phyloP scores from a whole-genome alignment of 2,113 vertebrate genomes.

The Nycticebus coucang region DNA sequence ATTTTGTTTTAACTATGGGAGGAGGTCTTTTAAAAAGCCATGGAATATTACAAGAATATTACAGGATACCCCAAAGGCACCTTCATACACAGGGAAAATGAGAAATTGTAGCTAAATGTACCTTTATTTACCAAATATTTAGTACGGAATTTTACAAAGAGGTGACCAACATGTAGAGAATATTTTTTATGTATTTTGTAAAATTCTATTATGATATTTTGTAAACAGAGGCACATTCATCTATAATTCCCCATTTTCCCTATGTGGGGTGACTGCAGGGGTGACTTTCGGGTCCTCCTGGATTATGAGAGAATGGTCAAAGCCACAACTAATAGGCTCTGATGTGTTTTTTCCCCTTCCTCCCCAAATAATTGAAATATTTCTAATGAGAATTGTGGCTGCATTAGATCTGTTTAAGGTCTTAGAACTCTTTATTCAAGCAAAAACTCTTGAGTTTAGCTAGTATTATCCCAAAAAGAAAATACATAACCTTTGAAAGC shows the following conservation, averaged over 20 bases:
- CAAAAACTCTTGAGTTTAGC: not conserved
- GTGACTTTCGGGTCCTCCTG: no score
- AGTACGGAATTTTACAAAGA: no score
- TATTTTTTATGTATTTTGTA: no score
- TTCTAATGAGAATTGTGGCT: not conserved
- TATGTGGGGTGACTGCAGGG: no score
- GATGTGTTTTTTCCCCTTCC: not conserved
- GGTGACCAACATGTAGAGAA: no score
- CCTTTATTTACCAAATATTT: no score
- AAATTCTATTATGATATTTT: no score
- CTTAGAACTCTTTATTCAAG: not conserved
- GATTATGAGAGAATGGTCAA: not conserved
- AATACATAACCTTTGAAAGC: conserved; percentile 16
- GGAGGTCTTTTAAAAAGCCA: not conserved
- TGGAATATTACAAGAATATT: not conserved
- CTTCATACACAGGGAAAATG: no score
- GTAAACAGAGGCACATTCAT: no score
- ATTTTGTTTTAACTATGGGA: conserved; percentile 19
- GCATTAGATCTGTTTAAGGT: not conserved
- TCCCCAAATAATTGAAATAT: not conserved
- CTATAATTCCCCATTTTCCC: no score
- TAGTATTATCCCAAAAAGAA: conserved; percentile 36
- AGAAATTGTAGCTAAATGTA: no score
- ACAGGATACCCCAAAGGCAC: not conserved
- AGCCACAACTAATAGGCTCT: not conserved